Evolutionary conservation across 2,113 vertebrate genomes (phyloP).

Genomic region (Herpailurus yagouaroundi): DNA sequence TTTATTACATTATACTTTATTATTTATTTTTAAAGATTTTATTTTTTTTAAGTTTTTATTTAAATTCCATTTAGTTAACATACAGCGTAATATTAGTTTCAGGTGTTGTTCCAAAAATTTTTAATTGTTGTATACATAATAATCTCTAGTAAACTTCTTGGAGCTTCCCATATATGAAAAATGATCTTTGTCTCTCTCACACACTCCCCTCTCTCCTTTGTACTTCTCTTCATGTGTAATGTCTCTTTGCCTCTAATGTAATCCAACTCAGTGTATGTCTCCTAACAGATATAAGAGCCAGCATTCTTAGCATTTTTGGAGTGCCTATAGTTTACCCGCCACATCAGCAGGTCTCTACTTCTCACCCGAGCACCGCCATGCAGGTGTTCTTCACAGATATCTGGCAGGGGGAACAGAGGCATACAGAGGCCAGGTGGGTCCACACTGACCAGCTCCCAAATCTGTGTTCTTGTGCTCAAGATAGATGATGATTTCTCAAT

Average conservation of each 20-base stretch:
- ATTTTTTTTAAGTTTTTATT: background rate
- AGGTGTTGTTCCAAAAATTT: background rate
- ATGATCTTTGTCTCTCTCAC: background rate
- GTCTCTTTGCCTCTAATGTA: background rate
- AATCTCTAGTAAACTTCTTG: background rate
- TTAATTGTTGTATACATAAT: background rate
- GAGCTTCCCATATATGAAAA: background rate
- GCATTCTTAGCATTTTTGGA: background rate
- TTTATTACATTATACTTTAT: background rate
- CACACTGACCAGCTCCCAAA: background rate
- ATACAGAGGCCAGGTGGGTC: background rate
- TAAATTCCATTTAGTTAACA: background rate
- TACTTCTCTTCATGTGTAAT: background rate
- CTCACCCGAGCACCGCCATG: rapidly evolving
- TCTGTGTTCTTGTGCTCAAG: background rate
- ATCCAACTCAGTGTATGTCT: background rate
- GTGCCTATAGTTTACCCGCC: background rate
- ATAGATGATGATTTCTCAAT: background rate
- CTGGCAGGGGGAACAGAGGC: rapidly evolving
- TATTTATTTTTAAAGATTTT: background rate
- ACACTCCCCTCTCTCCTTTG: background rate
- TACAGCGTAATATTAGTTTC: background rate
- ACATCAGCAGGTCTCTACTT: rapidly evolving
- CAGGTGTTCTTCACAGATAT: background rate
- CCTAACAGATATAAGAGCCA: background rate